Evolutionary conservation across 2,113 vertebrate species (phyloP).

Genomic region (Cervus canadensis): DNA sequence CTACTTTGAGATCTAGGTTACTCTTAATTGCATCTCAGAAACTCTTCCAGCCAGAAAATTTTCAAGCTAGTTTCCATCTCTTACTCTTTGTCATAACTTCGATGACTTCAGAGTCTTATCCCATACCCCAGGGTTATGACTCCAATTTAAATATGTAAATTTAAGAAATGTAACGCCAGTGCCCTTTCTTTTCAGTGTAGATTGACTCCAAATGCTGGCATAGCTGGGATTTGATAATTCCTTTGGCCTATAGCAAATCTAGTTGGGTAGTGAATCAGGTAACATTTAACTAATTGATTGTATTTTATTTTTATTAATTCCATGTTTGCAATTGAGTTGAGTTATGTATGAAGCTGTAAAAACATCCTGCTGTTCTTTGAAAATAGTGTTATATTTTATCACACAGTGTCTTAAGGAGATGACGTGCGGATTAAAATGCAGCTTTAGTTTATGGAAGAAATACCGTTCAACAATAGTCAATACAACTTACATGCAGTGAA

Average conservation of each 20-base stretch:
- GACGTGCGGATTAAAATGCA: conserved; percentile 29
- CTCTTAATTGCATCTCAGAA: conserved; percentile 23
- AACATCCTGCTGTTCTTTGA: background rate
- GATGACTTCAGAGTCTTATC: conserved; percentile 37
- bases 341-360: conserved; percentile 50
- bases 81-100: conserved; percentile 42
- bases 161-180: conserved; percentile 36
- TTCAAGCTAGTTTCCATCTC: conserved; percentile 30
- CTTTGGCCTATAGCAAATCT: conserved; percentile 19
- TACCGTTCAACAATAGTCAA: background rate
- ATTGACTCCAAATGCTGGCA: conserved; percentile 29
- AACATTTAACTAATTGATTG: conserved; percentile 63
- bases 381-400: conserved; percentile 57
- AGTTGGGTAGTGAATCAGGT: background rate
- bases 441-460: conserved; percentile 21
- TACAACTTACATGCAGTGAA: conserved; percentile 37
- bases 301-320: conserved; percentile 65
- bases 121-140: conserved; percentile 48
- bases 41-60: conserved; percentile 26
- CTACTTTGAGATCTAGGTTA: background rate
- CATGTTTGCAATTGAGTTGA: conserved; percentile 56
- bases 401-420: background rate
- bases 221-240: conserved; percentile 46
- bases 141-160: conserved; percentile 69
- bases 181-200: conserved; percentile 52